phyloP scores from a whole-genome alignment of 2,888 invertebrate genomes.

The Sacculina carcini region DNA sequence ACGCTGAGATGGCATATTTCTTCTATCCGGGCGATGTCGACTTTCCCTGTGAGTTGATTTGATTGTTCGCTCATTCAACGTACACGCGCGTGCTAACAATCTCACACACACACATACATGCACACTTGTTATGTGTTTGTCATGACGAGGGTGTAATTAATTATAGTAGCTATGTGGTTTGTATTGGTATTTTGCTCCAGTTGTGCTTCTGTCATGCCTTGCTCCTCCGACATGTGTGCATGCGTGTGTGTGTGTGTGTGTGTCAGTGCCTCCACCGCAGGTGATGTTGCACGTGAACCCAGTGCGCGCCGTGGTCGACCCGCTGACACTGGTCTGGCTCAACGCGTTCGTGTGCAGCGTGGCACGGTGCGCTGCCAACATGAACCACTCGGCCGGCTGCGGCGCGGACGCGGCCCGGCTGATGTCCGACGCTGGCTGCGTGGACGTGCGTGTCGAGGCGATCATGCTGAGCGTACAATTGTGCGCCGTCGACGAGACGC shows the following conservation, averaged over 20 bases:
- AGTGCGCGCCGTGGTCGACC: slow-evolving; percentile 58
- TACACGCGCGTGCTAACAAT: too few relatives aligned
- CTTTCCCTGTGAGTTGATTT: too few relatives aligned
- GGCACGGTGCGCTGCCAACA: slow-evolving; percentile 36
- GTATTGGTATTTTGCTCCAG: too few relatives aligned
- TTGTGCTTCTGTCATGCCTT: too few relatives aligned
- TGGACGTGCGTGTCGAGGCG: slow-evolving; percentile 68
- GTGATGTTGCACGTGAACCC: slow-evolving; percentile 77
- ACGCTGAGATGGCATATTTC: slow-evolving; percentile 84
- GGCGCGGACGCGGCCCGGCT: slow-evolving; percentile 4
- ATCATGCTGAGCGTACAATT: slow-evolving; percentile 83
- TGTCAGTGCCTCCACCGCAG: slow-evolving; percentile 84
- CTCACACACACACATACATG: too few relatives aligned
- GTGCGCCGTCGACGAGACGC: slow-evolving; percentile 10
- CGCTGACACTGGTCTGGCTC: slow-evolving; percentile 69
- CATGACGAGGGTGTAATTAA: too few relatives aligned
- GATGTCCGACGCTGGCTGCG: slow-evolving; percentile 16
- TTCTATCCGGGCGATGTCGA: slow-evolving; percentile 77
- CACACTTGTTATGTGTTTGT: too few relatives aligned
- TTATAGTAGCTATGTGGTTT: too few relatives aligned
- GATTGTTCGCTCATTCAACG: too few relatives aligned
- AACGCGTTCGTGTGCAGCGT: slow-evolving; percentile 77
- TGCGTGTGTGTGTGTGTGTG: too few relatives aligned
- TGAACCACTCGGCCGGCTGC: too few relatives aligned
- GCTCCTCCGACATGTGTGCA: too few relatives aligned